Base-by-base conservation (phyloP, 1,140 invertebrate genomes). In the Scaptomyza montana region DNA sequence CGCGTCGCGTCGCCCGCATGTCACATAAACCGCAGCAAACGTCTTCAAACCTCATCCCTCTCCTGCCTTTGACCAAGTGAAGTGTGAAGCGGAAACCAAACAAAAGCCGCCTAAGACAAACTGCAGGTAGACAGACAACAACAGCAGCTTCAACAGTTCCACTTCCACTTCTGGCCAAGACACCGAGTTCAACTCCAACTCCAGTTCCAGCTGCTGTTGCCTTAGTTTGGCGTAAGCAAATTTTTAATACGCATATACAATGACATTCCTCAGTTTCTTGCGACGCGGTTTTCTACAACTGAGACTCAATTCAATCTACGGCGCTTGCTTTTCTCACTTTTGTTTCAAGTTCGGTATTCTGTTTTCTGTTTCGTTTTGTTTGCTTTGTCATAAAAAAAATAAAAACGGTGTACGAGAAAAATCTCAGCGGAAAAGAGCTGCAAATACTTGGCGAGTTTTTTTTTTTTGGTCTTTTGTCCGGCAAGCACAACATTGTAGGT, bases 31-130 rank as follows among this genome's bases (percentile, higher is more conserved):
- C 84, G 84, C 84, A 89, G 69, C 77, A 2, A 71, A 60, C 64
- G 39, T 55, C 55, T 2, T 21, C 21, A 25, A 25, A 25, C 21
- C 21, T 25, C 21, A 25, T 25, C 21, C 9, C 19, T 41, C 7
- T 61, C 25, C 19, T 28, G 5, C 19, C 3, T n/a, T 21, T 47
- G 56, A 41, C 72, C 68, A 76, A 76, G 84, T 78, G 79, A 89
- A 87, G 84, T 87, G 84, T 87, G 84, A 87, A 87, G 84, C 84
- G 84, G 84, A 87, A 87, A 87, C 84, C 84, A 87, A 89, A 87
- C 84, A 87, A 87, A 87, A 89, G 82, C 82, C 78, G 82, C 78
- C 84, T 79, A 76, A 87, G 80, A 87, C 84, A 87, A 72, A 79
- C 76, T 87, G 84, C 84, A 87, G 82, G 80, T 80, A 82, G 56